Evolutionary conservation across 2,113 vertebrate genomes (phyloP).

Genomic region (Cathartes aura): DNA sequence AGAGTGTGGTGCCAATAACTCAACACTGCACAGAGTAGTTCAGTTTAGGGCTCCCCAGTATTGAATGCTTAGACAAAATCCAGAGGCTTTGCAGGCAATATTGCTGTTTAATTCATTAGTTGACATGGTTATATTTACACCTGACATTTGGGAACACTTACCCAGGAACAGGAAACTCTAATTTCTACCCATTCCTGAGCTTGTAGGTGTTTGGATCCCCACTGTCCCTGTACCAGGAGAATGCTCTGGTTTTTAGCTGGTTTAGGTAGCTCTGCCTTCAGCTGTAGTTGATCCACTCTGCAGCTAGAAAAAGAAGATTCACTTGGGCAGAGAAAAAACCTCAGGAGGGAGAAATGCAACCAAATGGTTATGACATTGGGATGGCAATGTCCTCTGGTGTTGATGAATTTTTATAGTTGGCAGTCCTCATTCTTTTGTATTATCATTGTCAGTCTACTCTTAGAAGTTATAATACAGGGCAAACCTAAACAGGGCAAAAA

Average conservation of each 20-base stretch:
- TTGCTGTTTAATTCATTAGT: not conserved
- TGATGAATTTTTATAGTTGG: not conserved
- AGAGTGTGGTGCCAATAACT: not conserved
- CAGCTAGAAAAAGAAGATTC: not conserved
- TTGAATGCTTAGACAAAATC: not conserved
- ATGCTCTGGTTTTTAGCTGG: not conserved
- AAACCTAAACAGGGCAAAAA: not conserved
- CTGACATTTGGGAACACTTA: not conserved
- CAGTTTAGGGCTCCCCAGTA: not conserved
- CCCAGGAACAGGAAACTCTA: not conserved
- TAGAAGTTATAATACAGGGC: not conserved
- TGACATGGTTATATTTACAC: accelerated
- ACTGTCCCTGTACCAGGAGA: not conserved
- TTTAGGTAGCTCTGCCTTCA: not conserved
- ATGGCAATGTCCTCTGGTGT: not conserved
- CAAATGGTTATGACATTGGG: not conserved
- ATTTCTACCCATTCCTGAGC: not conserved
- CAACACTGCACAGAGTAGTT: not conserved
- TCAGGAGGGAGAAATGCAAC: not conserved
- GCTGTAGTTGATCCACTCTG: not conserved
- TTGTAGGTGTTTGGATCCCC: not conserved
- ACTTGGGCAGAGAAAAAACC: not conserved
- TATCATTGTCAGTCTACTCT: not conserved
- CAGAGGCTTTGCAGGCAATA: not conserved
- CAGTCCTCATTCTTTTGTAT: not conserved